Percentiles rank a stretch among this genome's conserved stretches.
These are phyloP conservation scores for Mimachlamys varia DNA, from an alignment of 2,888 invertebrate genomes.

Conservation along the genomic window DNA sequence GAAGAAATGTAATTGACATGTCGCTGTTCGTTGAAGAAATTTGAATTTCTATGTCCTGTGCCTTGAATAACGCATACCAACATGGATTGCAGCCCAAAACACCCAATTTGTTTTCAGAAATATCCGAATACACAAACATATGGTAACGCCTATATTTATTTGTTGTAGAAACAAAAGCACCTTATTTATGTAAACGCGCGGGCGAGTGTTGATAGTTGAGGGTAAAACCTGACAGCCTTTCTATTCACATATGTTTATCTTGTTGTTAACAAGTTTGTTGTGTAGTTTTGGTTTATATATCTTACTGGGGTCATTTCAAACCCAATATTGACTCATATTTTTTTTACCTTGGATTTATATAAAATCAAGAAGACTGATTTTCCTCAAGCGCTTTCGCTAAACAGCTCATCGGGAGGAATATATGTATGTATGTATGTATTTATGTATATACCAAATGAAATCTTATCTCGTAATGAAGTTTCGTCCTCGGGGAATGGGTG, in stretches of 20 bases:
- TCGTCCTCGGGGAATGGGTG: not conserved
- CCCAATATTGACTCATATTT: not conserved
- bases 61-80: not conserved
- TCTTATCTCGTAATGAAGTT: not conserved
- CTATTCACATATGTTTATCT: not conserved
- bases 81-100: not conserved
- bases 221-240: not conserved
- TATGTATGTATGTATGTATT: no score
- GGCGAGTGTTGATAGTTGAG: not conserved
- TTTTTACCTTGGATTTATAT: not conserved
- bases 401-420: no score
- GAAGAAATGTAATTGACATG: no score
- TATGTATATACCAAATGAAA: not conserved
- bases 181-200: not conserved
- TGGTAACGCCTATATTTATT: not conserved
- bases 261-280: not conserved
- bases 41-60: no score
- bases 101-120: not conserved
- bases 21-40: no score
- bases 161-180: constrained; percentile 16
- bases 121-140: constrained; percentile 14
- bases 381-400: no score
- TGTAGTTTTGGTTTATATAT: not conserved
- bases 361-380: no score
- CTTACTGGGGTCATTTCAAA: not conserved